Percentiles rank a stretch among this genome's conserved stretches.
phyloP scores from a whole-genome alignment of 2,113 vertebrate species.

The Nymphicus hollandicus region DNA sequence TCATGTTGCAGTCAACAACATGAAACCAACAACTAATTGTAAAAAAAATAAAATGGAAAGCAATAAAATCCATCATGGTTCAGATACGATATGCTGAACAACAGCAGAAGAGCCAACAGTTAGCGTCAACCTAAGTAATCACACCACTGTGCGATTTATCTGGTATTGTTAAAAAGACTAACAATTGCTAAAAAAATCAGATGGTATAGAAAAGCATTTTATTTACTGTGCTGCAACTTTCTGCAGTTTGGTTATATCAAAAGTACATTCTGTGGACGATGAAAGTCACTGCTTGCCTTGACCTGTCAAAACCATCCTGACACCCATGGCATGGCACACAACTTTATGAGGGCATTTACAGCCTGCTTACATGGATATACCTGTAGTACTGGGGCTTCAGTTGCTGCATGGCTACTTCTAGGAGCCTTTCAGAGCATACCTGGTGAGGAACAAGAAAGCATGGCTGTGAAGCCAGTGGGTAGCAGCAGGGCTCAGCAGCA shows the following conservation, averaged over 20 bases:
- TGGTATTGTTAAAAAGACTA: not conserved
- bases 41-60: constrained; percentile 1
- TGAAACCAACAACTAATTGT: constrained; percentile 4
- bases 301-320: not conserved
- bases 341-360: not conserved
- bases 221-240: not conserved
- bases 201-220: not conserved
- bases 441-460: not conserved
- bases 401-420: not conserved
- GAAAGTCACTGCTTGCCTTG: not conserved
- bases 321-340: not conserved
- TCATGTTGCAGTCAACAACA: not conserved
- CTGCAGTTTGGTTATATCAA: not conserved
- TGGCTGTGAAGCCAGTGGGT: rapidly evolving
- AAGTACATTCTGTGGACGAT: not conserved
- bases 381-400: not conserved
- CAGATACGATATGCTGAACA: not conserved
- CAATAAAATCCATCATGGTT: not conserved
- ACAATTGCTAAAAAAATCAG: not conserved
- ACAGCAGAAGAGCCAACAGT: not conserved
- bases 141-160: not conserved
- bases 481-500: not conserved
- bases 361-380: not conserved
- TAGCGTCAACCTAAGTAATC: not conserved
- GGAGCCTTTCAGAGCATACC: not conserved